Conservation (phyloP, 2,888 invertebrate genomes). For the Melitaea athalia region DNA sequence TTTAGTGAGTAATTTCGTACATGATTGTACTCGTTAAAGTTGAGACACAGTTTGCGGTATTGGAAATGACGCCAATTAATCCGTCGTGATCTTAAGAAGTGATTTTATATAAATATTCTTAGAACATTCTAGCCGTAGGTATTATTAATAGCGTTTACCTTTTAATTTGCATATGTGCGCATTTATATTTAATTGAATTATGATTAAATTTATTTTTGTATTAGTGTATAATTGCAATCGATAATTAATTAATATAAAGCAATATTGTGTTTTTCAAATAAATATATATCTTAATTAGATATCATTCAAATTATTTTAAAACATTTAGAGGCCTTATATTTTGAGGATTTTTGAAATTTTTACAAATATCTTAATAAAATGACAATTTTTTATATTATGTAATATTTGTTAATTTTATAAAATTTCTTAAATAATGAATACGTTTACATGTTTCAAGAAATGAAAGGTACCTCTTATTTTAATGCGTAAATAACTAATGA, state of each 20-base stretch:
- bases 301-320: no score
- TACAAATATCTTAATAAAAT: no score
- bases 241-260: not conserved
- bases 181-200: slow-evolving; percentile 25
- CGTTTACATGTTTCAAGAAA: not conserved
- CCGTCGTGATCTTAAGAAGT: slow-evolving; percentile 49
- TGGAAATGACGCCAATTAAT: slow-evolving; percentile 56
- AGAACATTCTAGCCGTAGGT: slow-evolving; percentile 35
- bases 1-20: not conserved
- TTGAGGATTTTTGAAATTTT: no score
- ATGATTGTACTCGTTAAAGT: slow-evolving; percentile 28
- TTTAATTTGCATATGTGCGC: slow-evolving; percentile 31
- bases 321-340: no score
- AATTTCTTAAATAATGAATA: no score
- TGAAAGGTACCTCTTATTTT: not conserved
- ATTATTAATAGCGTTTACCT: slow-evolving; percentile 22
- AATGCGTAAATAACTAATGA: no score
- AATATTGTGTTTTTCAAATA: not conserved
- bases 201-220: slow-evolving; percentile 7
- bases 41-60: slow-evolving; percentile 43
- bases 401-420: no score
- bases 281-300: not conserved
- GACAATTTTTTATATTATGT: no score
- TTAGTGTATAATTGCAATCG: not conserved
- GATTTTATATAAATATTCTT: slow-evolving; percentile 32